These are phyloP conservation scores for Cottus gobio DNA, from an alignment of 2,113 vertebrate species.

Conservation along the genomic window DNA sequence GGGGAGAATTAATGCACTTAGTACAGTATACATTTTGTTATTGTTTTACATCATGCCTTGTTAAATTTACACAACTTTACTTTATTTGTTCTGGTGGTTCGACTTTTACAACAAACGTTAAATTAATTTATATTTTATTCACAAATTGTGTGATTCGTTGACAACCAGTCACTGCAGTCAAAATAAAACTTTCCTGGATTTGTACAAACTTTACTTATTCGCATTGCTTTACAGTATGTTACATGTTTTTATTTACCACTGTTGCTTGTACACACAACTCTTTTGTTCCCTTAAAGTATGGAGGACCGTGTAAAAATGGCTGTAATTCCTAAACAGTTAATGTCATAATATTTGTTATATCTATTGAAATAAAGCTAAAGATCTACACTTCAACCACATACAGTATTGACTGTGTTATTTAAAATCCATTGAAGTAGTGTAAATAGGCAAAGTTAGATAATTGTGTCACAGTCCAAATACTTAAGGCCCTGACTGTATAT, in stretches of 20 bases:
- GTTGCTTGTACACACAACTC: slow-evolving; percentile 7
- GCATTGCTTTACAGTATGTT: not conserved
- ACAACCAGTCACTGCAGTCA: not conserved
- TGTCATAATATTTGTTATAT: no score
- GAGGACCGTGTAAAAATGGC: no score
- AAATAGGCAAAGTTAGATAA: no score
- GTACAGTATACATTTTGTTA: no score
- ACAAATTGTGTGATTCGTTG: not conserved
- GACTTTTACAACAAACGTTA: not conserved
- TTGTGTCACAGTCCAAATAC: no score
- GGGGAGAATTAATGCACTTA: not conserved
- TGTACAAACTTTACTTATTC: not conserved
- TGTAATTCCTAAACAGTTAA: no score
- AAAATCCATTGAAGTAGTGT: no score
- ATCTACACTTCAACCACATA: no score
- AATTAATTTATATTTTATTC: not conserved
- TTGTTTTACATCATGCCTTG: slow-evolving; percentile 4
- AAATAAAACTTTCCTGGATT: not conserved
- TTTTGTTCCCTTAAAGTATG: no score
- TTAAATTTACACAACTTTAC: not conserved
- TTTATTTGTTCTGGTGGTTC: slow-evolving; percentile 4
- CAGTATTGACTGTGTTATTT: no score
- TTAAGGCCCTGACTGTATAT: no score
- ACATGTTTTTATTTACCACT: slow-evolving; percentile 13
- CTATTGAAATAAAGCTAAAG: no score